Percentiles rank a stretch among this genome's conserved stretches.
Evolutionary conservation across 1,140 invertebrate species (phyloP).

Genomic region (Atta cephalotes): DNA sequence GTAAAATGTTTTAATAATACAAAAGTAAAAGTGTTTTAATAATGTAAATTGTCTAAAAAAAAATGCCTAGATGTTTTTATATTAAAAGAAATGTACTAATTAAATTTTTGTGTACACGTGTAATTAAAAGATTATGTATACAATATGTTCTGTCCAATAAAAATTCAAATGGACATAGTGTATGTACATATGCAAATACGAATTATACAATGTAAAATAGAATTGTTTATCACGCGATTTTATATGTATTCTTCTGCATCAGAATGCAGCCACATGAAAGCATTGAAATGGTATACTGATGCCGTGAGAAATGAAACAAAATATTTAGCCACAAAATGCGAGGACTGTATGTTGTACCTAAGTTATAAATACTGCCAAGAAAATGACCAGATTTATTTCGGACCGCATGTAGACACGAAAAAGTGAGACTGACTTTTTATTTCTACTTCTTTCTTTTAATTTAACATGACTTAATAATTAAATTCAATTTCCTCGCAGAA

Average conservation of each 20-base stretch:
- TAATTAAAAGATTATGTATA: neutral
- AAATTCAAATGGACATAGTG: neutral
- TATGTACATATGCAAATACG: neutral
- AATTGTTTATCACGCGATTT: neutral
- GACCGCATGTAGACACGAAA: neutral
- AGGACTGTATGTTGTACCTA: neutral
- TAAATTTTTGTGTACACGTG: neutral
- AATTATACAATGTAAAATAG: neutral
- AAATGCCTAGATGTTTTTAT: neutral
- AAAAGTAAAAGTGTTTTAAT: neutral
- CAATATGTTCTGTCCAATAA: neutral
- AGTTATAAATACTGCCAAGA: neutral
- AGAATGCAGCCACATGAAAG: constrained; percentile 13
- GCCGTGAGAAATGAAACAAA: neutral
- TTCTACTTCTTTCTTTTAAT: neutral
- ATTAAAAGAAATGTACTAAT: neutral
- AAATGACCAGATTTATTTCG: neutral
- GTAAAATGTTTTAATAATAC: neutral
- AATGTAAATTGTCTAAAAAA: neutral
- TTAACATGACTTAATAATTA: neutral
- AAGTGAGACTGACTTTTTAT: constrained; percentile 4
- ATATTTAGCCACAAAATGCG: neutral
- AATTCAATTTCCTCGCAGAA: neutral
- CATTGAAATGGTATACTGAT: neutral
- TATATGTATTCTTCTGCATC: neutral